phyloP scores from a whole-genome alignment of 2,888 invertebrate genomes.

The Exephanes ischioxanthus region DNA sequence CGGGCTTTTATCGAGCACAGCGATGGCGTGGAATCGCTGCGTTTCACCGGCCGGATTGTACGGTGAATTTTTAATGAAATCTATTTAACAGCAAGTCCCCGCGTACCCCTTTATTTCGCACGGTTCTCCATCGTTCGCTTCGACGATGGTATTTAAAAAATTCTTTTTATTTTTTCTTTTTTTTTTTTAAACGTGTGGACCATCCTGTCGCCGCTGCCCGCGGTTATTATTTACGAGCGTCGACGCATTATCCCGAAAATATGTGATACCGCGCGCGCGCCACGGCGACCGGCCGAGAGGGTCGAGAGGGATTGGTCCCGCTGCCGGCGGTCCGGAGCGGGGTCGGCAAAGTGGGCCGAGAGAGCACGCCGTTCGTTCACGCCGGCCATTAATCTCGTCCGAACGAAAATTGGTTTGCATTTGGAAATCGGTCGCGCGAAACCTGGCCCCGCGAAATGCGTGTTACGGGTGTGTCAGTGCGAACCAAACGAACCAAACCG shows the following conservation, averaged over 20 bases:
- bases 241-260: constrained; percentile 79
- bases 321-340: constrained; percentile 9
- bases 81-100: constrained; percentile 73
- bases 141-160: constrained; percentile 1
- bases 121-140: constrained; percentile 26
- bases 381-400: constrained; percentile 78
- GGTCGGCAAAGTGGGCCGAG: constrained; percentile 44
- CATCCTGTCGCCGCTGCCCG: constrained; percentile 69
- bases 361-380: constrained; percentile 73
- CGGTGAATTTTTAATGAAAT: constrained; percentile 76
- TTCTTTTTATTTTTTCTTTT: not conserved
- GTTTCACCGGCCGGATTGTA: constrained; percentile 55
- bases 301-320: constrained; percentile 34
- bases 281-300: constrained; percentile 7
- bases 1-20: constrained; percentile 64
- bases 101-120: constrained; percentile 11
- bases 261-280: constrained; percentile 74
- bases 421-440: constrained; percentile 74
- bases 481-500: constrained; percentile 38
- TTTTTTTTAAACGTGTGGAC: constrained; percentile 23
- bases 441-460: constrained; percentile 56
- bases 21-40: constrained; percentile 37
- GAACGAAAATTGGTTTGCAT: constrained; percentile 80
- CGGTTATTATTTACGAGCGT: constrained; percentile 80
- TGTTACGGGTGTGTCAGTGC: constrained; percentile 45